Percentiles rank a stretch among this genome's conserved stretches.
phyloP scores from a whole-genome alignment of 2,797 vertebrate genomes.

The Macropus fuliginosus region DNA sequence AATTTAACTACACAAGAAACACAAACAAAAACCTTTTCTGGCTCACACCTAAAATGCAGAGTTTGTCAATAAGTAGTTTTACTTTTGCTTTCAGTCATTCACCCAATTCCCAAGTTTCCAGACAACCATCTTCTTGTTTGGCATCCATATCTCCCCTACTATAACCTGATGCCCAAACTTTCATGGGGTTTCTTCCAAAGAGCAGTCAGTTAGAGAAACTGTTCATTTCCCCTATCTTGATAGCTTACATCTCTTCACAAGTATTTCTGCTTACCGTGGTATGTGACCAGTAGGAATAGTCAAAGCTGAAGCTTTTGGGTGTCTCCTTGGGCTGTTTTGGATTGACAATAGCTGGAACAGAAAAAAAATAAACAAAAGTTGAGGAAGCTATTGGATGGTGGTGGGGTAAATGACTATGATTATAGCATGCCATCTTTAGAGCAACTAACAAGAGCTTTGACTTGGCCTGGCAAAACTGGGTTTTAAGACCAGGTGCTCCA shows the following conservation, averaged over 20 bases:
- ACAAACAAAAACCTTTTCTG: neutral
- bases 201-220: neutral
- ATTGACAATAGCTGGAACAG: constrained; percentile 93
- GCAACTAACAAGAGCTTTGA: neutral
- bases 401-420: neutral
- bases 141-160: neutral
- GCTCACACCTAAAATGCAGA: neutral
- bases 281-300: constrained; percentile 99
- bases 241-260: neutral
- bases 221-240: neutral
- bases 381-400: fast-evolving
- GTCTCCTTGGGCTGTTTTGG: constrained; percentile 97
- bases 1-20: neutral
- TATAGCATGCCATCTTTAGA: neutral
- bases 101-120: neutral
- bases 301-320: constrained; percentile 98
- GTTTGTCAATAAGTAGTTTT: neutral
- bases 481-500: neutral
- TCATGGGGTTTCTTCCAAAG: neutral
- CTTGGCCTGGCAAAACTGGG: neutral
- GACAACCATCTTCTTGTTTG: neutral
- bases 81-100: neutral
- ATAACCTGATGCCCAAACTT: too few species aligned
- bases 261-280: constrained; percentile 89
- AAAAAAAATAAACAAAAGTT: constrained; percentile 20